phyloP scores from a whole-genome alignment of 2,113 vertebrate species.

The Cochlearius cochlearius region DNA sequence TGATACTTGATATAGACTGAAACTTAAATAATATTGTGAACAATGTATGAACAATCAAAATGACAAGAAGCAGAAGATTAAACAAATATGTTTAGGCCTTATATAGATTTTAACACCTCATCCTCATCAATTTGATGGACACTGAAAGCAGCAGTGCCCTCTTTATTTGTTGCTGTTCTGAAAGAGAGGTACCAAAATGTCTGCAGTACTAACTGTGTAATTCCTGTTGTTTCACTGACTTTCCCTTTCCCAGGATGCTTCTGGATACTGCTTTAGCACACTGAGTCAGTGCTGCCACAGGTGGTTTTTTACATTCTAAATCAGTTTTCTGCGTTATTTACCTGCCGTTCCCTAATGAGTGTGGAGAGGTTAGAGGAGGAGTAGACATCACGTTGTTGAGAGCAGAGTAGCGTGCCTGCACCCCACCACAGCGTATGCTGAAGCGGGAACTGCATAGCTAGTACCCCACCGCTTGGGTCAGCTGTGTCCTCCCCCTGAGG shows the following conservation, averaged over 20 bases:
- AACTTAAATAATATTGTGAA: neutral
- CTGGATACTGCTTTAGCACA: neutral
- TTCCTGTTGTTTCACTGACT: neutral
- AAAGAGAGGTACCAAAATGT: neutral
- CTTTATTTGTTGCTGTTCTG: neutral
- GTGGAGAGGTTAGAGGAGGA: neutral
- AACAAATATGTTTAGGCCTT: neutral
- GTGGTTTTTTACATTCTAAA: neutral
- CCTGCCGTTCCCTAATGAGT: neutral
- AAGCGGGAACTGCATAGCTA: neutral
- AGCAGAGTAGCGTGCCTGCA: neutral
- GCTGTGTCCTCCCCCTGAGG: neutral
- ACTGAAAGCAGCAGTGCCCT: neutral
- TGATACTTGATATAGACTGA: neutral
- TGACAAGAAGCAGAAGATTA: neutral
- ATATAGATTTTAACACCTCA: neutral
- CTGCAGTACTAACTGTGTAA: neutral
- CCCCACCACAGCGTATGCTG: no score
- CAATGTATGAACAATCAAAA: rapidly evolving
- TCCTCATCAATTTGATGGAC: neutral
- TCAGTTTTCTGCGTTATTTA: neutral
- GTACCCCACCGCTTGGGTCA: neutral
- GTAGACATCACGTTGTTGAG: neutral
- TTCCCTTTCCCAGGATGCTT: neutral
- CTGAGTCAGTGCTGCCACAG: neutral